A percentile compares a stretch with the other conserved stretches of the same genome.
Evolutionary conservation across 2,113 vertebrate species (phyloP).

Genomic region (Cygnus buccinator): DNA sequence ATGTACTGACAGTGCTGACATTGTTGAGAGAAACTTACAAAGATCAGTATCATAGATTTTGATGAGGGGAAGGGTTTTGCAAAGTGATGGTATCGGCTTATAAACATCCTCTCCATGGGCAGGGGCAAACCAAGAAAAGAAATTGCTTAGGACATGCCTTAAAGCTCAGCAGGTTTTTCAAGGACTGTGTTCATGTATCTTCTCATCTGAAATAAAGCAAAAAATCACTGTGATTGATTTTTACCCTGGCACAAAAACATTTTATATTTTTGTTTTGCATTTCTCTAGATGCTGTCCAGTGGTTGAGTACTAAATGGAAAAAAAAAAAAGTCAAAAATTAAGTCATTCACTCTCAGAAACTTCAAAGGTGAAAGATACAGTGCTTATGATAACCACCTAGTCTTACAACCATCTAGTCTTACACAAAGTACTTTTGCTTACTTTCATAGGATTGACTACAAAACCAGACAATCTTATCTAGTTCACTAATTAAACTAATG

Average conservation of each 20-base stretch:
- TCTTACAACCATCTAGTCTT: neutral
- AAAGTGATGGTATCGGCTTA: neutral
- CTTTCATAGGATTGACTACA: neutral
- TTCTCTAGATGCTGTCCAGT: neutral
- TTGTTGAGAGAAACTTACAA: neutral
- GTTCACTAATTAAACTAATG: slow-evolving; percentile 23
- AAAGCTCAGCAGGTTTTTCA: slow-evolving; percentile 18
- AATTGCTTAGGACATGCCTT: slow-evolving; percentile 32
- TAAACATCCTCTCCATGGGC: neutral
- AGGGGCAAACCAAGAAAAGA: neutral
- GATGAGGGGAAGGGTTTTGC: neutral
- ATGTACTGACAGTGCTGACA: neutral
- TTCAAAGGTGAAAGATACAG: neutral
- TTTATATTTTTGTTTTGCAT: neutral
- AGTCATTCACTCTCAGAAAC: neutral
- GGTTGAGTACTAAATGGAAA: neutral
- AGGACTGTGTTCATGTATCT: neutral
- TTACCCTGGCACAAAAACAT: neutral
- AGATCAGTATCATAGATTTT: slow-evolving; percentile 15
- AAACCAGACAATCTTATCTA: neutral
- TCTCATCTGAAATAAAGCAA: slow-evolving; percentile 6
- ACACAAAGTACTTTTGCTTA: neutral
- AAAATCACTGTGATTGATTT: slow-evolving; percentile 44
- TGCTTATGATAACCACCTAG: neutral
- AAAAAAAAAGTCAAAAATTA: neutral